Base-by-base conservation (phyloP, 2,797 vertebrate species). In the Glyptemys insculpta region DNA sequence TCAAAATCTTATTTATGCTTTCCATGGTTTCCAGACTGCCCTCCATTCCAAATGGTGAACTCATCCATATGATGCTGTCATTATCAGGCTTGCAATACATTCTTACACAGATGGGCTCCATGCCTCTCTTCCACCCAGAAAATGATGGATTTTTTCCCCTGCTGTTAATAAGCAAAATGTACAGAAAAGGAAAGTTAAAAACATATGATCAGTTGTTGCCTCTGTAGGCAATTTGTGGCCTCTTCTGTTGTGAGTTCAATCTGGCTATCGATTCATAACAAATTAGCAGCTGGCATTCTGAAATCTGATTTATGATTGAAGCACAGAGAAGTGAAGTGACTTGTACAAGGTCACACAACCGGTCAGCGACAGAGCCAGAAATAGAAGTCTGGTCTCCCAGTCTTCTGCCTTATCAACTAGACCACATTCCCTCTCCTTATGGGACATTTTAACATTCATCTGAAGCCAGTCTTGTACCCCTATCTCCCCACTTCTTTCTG, bases 271-370 rank as follows among this genome's bases (percentile, higher is more conserved):
- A 49, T 76, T 90, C 74, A 2, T 15, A 59, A 47, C 19, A 6
- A 25, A 19, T 6, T 29, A 96, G 95, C 95, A 97, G 96, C 87
- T 96, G 96, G 94, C 95, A 94, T 96, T 97, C 95, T 86, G 65
- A 83, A 85, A 90, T 29, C 65, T 62, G 16, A 31, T 21, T 93
- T 0, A 0, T 10, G 56, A 16, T 41, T n/a, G 15, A 88, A 68
- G 25, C 57, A 27, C 19, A 1, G 19, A 1, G 12, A 52, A 27
- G 23, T 37, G 25, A 18, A 6, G 2, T 25, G 44, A 68, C 21
- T 83, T 56, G 54, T 72, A 5, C 44, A 49, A 21, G 21, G 23
- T 37, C 41, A 54, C 6, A 2, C 50, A n/a, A 47, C 25, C 27
- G 41, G 49, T 23, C 21, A 47, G 41, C 4, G 57, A n/a, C 80